Base-by-base conservation (phyloP, 2,113 vertebrate species). In the Edolisoma coerulescens region DNA sequence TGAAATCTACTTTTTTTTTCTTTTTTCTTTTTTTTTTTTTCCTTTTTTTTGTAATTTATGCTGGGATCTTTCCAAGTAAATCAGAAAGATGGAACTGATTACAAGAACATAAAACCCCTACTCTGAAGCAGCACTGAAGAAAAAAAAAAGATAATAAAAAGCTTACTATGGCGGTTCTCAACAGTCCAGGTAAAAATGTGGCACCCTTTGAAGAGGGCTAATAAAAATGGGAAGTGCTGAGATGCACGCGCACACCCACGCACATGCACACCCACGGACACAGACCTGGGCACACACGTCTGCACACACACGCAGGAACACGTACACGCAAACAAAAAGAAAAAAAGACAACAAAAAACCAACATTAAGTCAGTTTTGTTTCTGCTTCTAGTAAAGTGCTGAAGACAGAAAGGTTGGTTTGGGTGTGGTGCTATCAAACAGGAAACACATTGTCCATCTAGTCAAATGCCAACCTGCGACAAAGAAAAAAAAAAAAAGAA, bases 311-410 rank as follows among this genome's bases (percentile, higher is more conserved):
- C 57, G 14, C 56, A 14, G 56, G 68, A 47, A 92, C 86, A 95
- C 41, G 3, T 41, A 78, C 12, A 82, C 77, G 17, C 84, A 14
- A 84, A 89, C 69, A 20, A 15, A 93, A 78, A 44, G 15, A 13
- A 8, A 30, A 16, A 30, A 44, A 39, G 9, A 37, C 21, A 84
- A 64, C 61, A 76, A 89, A 70, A 92, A 82, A 39, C 26, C 71
- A 83, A 89, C 16, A 2, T 49, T 79, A 95, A 95, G 96, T 97
- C 96, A 64, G 95, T 94, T 96, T 95, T 97, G 95, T 97, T 96
- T 97, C 97, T 96, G 98, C 97, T 97, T 98, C 98, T 96, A 96
- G 97, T 98, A 98, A 98, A 98, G 98, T 98, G 98, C 98, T 98
- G 98, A 98, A 97, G 98, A 97, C 97, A 96, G 97, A 97, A 97